Evolutionary conservation across 2,113 vertebrate species (phyloP).

Genomic region (Aleadryas rufinucha): DNA sequence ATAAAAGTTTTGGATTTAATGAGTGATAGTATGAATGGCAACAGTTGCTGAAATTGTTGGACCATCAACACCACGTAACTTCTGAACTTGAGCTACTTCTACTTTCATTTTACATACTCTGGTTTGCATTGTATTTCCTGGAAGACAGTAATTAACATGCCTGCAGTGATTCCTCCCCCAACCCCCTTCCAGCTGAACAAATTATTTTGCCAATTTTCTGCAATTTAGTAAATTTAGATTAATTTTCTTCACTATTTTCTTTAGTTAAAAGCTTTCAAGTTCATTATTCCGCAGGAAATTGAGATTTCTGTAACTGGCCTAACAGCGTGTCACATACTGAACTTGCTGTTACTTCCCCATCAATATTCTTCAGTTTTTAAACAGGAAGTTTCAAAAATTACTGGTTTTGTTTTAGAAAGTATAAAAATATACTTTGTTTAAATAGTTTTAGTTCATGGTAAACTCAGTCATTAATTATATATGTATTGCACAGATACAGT

Average conservation of each 20-base stretch:
- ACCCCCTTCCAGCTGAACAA: neutral
- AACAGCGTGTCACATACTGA: neutral
- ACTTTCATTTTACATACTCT: neutral
- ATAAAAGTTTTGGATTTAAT: neutral
- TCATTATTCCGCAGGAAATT: neutral
- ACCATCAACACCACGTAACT: neutral
- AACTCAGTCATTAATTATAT: neutral
- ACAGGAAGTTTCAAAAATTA: neutral
- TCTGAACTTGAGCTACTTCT: neutral
- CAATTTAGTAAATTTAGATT: neutral
- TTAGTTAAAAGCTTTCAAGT: neutral
- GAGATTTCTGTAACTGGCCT: neutral
- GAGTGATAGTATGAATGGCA: neutral
- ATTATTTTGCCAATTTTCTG: neutral
- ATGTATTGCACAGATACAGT: neutral
- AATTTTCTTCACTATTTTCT: neutral
- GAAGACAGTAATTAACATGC: neutral
- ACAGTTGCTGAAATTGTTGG: neutral
- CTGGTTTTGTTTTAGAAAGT: neutral
- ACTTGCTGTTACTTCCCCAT: neutral
- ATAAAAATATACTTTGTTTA: neutral
- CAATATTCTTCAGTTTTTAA: neutral
- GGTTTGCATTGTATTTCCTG: neutral
- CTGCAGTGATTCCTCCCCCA: fast-evolving
- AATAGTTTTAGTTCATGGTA: neutral